These are phyloP conservation scores for Adelognathus sp. DNA, from an alignment of 2,888 invertebrate genomes.

Conservation along the genomic window DNA sequence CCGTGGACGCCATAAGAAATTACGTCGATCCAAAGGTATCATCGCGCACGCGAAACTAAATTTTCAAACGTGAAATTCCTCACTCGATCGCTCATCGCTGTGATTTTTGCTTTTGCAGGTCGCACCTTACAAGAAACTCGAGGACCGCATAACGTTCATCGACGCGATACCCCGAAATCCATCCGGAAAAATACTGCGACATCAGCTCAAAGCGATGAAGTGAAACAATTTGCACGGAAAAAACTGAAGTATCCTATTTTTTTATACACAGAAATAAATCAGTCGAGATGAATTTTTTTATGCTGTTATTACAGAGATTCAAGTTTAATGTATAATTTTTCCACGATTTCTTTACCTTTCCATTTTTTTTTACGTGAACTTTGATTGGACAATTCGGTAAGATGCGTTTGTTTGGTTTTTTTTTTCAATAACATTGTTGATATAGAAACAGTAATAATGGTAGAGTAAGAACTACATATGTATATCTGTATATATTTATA, in stretches of 20 bases:
- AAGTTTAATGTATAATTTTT: conserved; percentile 71
- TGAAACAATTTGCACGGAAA: no score
- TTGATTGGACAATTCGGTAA: conserved; percentile 75
- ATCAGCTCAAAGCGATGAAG: conserved; percentile 66
- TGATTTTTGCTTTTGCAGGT: conserved; percentile 78
- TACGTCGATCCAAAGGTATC: conserved; percentile 83
- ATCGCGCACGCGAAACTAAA: neutral
- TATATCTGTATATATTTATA: conserved; percentile 62
- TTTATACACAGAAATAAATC: neutral
- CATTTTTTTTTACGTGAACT: no score
- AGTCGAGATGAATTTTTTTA: neutral
- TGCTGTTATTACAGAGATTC: conserved; percentile 67
- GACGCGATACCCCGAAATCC: conserved; percentile 82
- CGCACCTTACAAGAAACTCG: conserved; percentile 87
- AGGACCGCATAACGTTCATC: conserved; percentile 83
- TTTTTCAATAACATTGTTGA: conserved; percentile 73
- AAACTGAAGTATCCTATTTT: neutral
- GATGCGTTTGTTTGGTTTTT: no score
- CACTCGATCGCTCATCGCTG: neutral
- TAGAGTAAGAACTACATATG: conserved; percentile 71
- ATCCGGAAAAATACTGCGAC: conserved; percentile 82
- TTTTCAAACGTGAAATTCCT: neutral
- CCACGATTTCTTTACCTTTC: no score
- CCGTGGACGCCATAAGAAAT: conserved; percentile 83
- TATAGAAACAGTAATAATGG: conserved; percentile 75